Evolutionary conservation across 2,797 vertebrate genomes (phyloP).

Genomic region (Melanotaenia nigrans): DNA sequence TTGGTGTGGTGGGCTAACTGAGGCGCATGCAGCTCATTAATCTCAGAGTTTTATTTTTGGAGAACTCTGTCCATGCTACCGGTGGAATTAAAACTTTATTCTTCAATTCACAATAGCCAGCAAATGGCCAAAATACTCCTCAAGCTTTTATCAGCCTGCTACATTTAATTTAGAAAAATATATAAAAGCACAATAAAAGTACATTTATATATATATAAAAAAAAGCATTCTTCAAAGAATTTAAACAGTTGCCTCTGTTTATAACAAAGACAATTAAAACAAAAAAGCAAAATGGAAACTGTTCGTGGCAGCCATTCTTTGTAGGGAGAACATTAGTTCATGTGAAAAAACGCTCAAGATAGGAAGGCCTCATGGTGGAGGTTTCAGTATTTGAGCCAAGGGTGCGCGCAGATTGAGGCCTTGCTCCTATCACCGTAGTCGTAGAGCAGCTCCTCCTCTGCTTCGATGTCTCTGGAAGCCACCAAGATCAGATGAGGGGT

Average conservation of each 20-base stretch:
- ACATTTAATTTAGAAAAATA: conserved; percentile 25
- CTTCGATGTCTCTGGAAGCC: conserved; percentile 88
- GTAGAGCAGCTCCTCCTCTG: conserved; percentile 92
- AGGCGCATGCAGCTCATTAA: neutral
- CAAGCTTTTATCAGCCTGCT: conserved; percentile 21
- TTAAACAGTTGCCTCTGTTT: conserved; percentile 74
- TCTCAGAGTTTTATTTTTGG: neutral
- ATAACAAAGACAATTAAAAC: conserved; percentile 51
- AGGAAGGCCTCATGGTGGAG: neutral
- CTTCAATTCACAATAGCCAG: conserved; percentile 46
- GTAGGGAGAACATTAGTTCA: conserved; percentile 13
- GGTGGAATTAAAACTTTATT: conserved; percentile 61
- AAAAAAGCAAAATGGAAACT: conserved; percentile 9
- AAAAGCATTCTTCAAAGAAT: conserved; percentile 48
- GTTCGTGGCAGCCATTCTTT: conserved; percentile 13
- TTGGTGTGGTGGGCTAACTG: neutral
- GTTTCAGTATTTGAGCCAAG: conserved; percentile 91
- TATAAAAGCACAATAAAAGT: conserved; percentile 72
- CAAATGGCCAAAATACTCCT: conserved; percentile 8
- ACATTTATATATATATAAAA: conserved; percentile 39
- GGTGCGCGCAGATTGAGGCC: conserved; percentile 90
- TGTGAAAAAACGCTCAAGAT: neutral
- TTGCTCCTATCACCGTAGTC: conserved; percentile 95
- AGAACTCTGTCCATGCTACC: neutral
- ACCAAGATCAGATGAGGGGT: conserved; percentile 93